Percentiles rank a stretch among this genome's conserved stretches.
Evolutionary conservation across 2,888 invertebrate species (phyloP).

Genomic region (Tenthredo livida): DNA sequence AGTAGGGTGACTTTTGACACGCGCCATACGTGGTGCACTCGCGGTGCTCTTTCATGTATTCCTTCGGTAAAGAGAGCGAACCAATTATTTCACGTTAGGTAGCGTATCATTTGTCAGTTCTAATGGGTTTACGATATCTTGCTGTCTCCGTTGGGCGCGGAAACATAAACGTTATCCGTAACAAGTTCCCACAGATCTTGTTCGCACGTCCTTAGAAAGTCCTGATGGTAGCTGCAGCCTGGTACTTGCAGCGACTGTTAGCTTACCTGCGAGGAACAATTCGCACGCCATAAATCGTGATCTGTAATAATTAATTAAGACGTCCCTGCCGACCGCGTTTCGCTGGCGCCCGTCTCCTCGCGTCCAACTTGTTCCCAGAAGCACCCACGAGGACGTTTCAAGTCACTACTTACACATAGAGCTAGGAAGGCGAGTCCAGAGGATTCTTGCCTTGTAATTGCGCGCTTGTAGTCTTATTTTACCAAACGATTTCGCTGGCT

Average conservation of each 20-base stretch:
- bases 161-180: constrained; percentile 44
- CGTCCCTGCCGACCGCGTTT: constrained; percentile 49
- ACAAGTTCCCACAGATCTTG: constrained; percentile 56
- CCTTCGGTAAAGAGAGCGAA: constrained; percentile 16
- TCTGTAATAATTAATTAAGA: constrained; percentile 65
- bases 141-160: constrained; percentile 34
- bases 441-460: constrained; percentile 57
- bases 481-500: constrained; percentile 48
- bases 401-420: constrained; percentile 36
- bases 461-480: constrained; percentile 62
- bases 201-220: constrained; percentile 56
- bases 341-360: constrained; percentile 33
- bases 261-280: constrained; percentile 52
- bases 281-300: constrained; percentile 61
- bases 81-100: constrained; percentile 45
- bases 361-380: constrained; percentile 42
- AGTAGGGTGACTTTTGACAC: constrained; percentile 20
- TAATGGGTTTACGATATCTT: constrained; percentile 38
- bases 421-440: constrained; percentile 43
- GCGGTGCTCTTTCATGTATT: constrained; percentile 27
- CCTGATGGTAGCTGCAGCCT: constrained; percentile 40
- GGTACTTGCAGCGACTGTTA: constrained; percentile 32
- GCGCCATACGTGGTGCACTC: background rate
- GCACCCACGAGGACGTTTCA: constrained; percentile 46
- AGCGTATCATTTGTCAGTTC: constrained; percentile 45